These are phyloP conservation scores for Catharus ustulatus DNA, from an alignment of 2,797 vertebrate species.

Conservation along the genomic window DNA sequence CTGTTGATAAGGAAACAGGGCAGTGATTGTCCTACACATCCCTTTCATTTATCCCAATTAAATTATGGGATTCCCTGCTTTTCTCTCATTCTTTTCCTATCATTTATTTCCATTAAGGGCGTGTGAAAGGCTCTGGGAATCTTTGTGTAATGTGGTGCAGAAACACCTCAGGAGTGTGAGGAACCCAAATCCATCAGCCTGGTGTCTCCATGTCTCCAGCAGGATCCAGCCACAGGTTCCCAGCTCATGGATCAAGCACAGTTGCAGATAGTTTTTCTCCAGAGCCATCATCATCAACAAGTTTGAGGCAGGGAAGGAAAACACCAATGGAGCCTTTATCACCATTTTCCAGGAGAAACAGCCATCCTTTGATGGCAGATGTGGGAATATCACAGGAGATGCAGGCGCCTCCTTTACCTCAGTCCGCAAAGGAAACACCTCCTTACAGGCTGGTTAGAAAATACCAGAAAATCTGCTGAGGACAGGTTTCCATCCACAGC, in stretches of 20 bases:
- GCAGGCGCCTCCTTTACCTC: neutral
- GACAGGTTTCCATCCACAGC: neutral
- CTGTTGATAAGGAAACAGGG: neutral
- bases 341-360: neutral
- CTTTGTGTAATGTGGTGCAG: neutral
- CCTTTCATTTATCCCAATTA: neutral
- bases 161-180: neutral
- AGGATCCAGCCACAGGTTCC: neutral
- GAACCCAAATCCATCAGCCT: neutral
- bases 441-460: conserved; percentile 25
- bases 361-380: neutral
- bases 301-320: neutral
- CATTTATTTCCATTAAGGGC: neutral
- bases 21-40: neutral
- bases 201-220: neutral
- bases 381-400: conserved; percentile 23
- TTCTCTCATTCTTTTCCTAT: neutral
- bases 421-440: neutral
- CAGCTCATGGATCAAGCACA: neutral
- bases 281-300: neutral
- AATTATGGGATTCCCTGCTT: neutral
- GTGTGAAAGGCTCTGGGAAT: rapidly evolving
- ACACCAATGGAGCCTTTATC: neutral
- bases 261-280: neutral
- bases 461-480: conserved; percentile 7